phyloP scores from a whole-genome alignment of 2,888 invertebrate species.

The Scaptomyza polygonia region DNA sequence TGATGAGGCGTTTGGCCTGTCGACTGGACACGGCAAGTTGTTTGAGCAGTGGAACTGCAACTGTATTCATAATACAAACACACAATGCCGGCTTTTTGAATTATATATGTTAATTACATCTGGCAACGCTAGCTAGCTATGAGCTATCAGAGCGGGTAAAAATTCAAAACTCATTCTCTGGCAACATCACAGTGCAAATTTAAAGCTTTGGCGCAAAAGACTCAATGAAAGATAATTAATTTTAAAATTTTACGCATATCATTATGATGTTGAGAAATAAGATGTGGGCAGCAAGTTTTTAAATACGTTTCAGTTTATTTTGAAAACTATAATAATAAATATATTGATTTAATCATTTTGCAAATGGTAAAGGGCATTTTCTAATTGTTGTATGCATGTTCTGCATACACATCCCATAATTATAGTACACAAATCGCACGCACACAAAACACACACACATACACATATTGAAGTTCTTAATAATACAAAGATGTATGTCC shows the following conservation, averaged over 20 bases:
- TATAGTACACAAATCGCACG: conserved; percentile 8
- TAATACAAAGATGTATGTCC: conserved; percentile 9
- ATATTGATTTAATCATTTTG: conserved; percentile 58
- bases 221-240: too few species aligned
- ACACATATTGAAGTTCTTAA: neutral
- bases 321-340: conserved; percentile 75
- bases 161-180: neutral
- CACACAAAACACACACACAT: conserved; percentile 2
- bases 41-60: conserved; percentile 12
- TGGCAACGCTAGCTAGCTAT: conserved; percentile 17
- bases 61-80: conserved; percentile 45
- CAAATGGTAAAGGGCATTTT: conserved; percentile 48
- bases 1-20: conserved; percentile 22
- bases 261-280: neutral
- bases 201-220: neutral
- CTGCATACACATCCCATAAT: conserved; percentile 7
- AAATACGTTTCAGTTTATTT: conserved; percentile 37
- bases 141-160: conserved; percentile 1
- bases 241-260: too few species aligned
- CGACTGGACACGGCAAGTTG: neutral
- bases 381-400: conserved; percentile 16
- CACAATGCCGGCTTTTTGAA: conserved; percentile 34
- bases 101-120: neutral
- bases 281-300: neutral
- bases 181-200: neutral